phyloP scores from a whole-genome alignment of 2,797 vertebrate species.

The Graptemys geographica region DNA sequence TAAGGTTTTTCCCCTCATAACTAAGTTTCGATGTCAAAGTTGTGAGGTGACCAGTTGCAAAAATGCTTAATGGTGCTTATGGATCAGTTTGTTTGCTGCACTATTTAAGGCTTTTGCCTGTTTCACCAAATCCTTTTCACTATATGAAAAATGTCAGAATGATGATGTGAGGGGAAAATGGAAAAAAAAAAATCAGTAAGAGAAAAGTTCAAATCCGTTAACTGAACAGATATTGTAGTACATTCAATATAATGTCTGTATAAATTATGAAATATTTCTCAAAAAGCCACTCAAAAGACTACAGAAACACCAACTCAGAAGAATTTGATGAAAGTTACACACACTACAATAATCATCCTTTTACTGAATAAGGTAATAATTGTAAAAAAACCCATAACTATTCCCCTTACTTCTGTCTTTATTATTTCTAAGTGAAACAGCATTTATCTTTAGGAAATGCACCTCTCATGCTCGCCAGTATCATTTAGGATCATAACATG shows the following conservation, averaged over 20 bases:
- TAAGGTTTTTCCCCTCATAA: constrained; percentile 71
- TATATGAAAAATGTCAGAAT: constrained; percentile 77
- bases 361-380: neutral
- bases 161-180: constrained; percentile 69
- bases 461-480: neutral
- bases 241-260: neutral
- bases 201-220: constrained; percentile 77
- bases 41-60: constrained; percentile 70
- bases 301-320: neutral
- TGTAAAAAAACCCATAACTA: neutral
- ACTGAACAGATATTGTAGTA: constrained; percentile 16
- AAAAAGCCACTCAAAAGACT: neutral
- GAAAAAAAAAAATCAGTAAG: constrained; percentile 77
- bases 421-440: neutral
- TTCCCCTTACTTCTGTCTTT: neutral
- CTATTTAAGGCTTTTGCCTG: constrained; percentile 97
- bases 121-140: constrained; percentile 97
- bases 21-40: constrained; percentile 75
- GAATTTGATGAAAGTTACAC: neutral
- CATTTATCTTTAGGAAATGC: neutral
- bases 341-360: neutral
- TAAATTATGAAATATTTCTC: neutral
- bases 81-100: constrained; percentile 93
- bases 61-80: constrained; percentile 89
- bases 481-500: neutral